Evolutionary conservation across 1,140 invertebrate genomes (phyloP), one percentile per base, ranked within the genome.

Genomic region (Stenopsyche tienmushanensis): DNA sequence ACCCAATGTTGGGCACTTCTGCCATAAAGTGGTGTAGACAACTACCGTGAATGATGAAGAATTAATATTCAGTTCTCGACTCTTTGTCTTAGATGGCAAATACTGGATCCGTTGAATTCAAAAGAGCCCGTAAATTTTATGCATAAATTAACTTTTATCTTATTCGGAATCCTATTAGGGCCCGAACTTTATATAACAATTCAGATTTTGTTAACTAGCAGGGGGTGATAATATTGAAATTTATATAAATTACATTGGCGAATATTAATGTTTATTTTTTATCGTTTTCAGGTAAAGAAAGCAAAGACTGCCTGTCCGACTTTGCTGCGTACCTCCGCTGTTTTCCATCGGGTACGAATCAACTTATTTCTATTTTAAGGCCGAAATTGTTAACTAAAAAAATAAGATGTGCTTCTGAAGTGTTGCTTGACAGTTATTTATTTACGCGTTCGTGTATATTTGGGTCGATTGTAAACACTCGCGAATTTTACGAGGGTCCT

Each of bases 241-340:
- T n/a, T n/a, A n/a, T n/a, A n/a, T n/a, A n/a, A n/a, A n/a, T 34
- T 34, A 13, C 29, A 34, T 34, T 34, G 13, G 29, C 29, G 29
- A 34, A 34, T 34, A 5, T 7, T 34, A 34, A 7, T 5, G 17
- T 47, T 8, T 47, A 47, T 47, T 9, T 47, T 47, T 47, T 15
- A 47, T 20, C 18, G 17, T 24, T 69, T 65, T 20, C 63, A 69
- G 67, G 67, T 69, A 69, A 65, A 62, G 62, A 62, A 45, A 49
- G 57, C 49, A 42, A 54, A 26, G 67, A 69, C 41, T 69, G 67
- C 53, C 63, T 65, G 10, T 20, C 63, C 13, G 62, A 65, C 59
- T 69, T 69, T 54, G 63, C 50, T 29, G 44, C 63, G 1, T 59
- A 54, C 25, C 49, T 69, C 29, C 44, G 60, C 24, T 69, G 67